These are phyloP conservation scores for Equus quagga DNA, from an alignment of 2,113 vertebrate species.

Conservation along the genomic window DNA sequence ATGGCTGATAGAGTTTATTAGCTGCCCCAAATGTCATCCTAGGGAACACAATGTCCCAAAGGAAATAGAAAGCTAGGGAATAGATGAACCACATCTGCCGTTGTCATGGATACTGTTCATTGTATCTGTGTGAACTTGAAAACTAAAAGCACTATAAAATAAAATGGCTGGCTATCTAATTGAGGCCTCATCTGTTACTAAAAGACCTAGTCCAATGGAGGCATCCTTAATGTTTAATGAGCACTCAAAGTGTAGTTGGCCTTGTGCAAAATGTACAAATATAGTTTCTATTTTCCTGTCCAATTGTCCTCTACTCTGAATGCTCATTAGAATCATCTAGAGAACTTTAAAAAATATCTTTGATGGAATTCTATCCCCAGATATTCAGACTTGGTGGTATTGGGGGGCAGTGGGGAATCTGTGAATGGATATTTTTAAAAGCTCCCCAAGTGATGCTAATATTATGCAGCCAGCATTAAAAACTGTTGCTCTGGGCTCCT, in stretches of 20 bases:
- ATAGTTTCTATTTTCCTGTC: not conserved
- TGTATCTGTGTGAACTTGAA: slow-evolving; percentile 66
- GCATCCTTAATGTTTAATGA: slow-evolving; percentile 57
- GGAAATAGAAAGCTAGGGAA: slow-evolving; percentile 65
- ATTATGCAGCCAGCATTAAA: not conserved
- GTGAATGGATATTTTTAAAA: not conserved
- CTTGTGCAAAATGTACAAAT: not conserved
- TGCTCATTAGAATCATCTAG: not conserved
- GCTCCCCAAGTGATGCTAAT: not conserved
- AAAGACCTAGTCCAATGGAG: slow-evolving; percentile 16
- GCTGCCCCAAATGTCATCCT: slow-evolving; percentile 61
- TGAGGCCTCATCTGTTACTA: slow-evolving; percentile 70
- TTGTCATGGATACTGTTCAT: slow-evolving; percentile 78
- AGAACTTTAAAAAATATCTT: not conserved
- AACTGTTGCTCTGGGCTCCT: not conserved
- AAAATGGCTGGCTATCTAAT: slow-evolving; percentile 60
- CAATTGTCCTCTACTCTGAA: not conserved
- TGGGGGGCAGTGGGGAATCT: fast-evolving
- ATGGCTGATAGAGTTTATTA: slow-evolving; percentile 58
- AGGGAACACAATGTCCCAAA: slow-evolving; percentile 70
- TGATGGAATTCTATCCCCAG: not conserved
- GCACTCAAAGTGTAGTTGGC: not conserved
- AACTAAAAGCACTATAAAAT: slow-evolving; percentile 56
- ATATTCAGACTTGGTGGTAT: not conserved
- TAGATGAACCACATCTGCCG: slow-evolving; percentile 72